A percentile compares a stretch with the other conserved stretches of the same genome.
Conservation (phyloP, 92 coral and sea anemone species). For the Heteractis magnifica region DNA sequence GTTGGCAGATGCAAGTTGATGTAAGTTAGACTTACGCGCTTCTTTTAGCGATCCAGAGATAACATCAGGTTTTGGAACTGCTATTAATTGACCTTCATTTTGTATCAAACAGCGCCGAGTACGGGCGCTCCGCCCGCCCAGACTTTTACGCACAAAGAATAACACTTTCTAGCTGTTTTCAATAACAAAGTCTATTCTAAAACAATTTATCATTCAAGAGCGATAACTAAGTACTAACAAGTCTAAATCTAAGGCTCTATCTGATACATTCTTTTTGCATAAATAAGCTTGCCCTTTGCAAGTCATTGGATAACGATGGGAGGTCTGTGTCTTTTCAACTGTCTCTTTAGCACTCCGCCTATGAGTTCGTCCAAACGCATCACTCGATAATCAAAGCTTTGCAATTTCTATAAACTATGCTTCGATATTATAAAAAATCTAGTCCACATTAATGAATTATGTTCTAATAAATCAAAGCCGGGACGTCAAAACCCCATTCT, state of each 20-base stretch:
- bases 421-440: neutral
- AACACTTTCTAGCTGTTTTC: neutral
- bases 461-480: too few species aligned
- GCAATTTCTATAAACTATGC: neutral
- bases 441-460: neutral
- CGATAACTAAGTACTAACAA: neutral
- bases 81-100: neutral
- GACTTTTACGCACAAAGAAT: neutral
- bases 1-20: neutral
- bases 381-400: neutral
- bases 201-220: neutral
- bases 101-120: neutral
- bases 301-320: neutral
- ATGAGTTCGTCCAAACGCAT: neutral
- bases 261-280: neutral
- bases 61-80: neutral
- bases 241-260: neutral
- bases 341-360: neutral
- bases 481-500: too few species aligned
- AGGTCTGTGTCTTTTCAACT: neutral
- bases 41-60: neutral
- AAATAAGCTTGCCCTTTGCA: neutral
- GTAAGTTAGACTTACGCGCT: neutral
- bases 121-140: neutral
- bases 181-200: neutral